Base-by-base conservation (phyloP, 2,888 invertebrate species). In the Xestia c-nigrum region DNA sequence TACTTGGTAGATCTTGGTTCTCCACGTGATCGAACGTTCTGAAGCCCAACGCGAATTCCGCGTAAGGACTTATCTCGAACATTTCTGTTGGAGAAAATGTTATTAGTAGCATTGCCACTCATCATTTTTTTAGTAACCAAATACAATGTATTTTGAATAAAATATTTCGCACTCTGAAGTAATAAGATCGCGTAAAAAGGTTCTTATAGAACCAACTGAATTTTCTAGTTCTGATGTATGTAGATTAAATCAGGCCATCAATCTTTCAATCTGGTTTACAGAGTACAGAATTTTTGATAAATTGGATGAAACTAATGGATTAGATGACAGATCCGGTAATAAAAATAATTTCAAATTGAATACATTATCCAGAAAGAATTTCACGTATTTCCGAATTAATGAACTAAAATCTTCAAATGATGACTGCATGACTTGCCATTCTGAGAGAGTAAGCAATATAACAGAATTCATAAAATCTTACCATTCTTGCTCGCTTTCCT, bases 61-160 rank as follows among this genome's bases (percentile, higher is more conserved):
- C 97, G 85, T 97, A 97, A 3, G 97, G 97, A 86, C 97, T 97
- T 77, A 97, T 97, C 91, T 97, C 97, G 92, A 96, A 97, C 97
- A 97, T 97, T 94, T 97, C 97, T 96, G 88, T 9, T 50, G 50
- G 19, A 66, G 66, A 50, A 31, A 16, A n/a, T 24, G 0, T 24
- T 7, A 12, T 43, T 19, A 50, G 5, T 21, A 0, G 38, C 0
- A n/a, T 38, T n/a, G n/a, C 19, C 46, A 72, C 12, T 47, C 21
- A 19, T 14, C 5, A 40, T 40, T 40, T n/a, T 40, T 40, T n/a
- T 14, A n/a, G 7, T 64, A 12, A 63, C 10, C 12, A 21, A 21
- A 21, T 61, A 10, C 9, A 61, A 21, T 21, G 38, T 24, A 10
- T 61, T 38, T 61, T 61, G 0, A 38, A 63, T 63, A 63, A 61